Base-by-base conservation (phyloP, 1,140 invertebrate genomes). In the Drosophila bifasciata region DNA sequence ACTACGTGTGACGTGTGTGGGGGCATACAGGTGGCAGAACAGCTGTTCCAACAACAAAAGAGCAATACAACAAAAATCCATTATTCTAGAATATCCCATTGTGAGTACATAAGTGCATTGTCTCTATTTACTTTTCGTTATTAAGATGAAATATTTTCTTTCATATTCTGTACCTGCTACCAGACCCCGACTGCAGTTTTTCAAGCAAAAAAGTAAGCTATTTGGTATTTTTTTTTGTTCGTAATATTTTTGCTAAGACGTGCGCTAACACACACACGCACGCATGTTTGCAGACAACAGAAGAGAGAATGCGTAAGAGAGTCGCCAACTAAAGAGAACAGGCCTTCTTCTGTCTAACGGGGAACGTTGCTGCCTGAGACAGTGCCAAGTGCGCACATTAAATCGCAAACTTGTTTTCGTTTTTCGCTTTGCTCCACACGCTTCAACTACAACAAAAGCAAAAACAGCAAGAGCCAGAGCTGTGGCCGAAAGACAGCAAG, bases 351-450 rank as follows among this genome's bases (percentile, higher is more conserved):
- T 13, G 32, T 36, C 32, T 36, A 36, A 36, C 32, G 32, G 32
- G 63, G 74, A 77, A 64, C 55, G 66, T 48, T 28, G 68, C 60
- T 48, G 39, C 68, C 63, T 52, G 71, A 73, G 74, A 69, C 66
- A 77, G 70, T 81, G 80, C 73, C 70, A 89, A 89, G 77, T 84
- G 84, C 76, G 80, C 86, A 81, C 86, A 89, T 83, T 70, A 86
- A 76, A 90, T 90, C 90, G 86, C 78, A 90, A 90, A 90, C 86
- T 90, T 83, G 86, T 90, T 90, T 90, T 86, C 46, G 79, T 70
- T 72, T 72, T 49, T 72, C 28, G 50, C 66, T 80, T 78, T 60
- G 57, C 76, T 79, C 56, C 56, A 48, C 63, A 61, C 70, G 64
- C 74, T 77, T 68, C 69, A 81, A 69, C 81, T 69, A 61, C 69